These are phyloP conservation scores for Nomia melanderi DNA, from an alignment of 1,140 invertebrate genomes.

Conservation along the genomic window DNA sequence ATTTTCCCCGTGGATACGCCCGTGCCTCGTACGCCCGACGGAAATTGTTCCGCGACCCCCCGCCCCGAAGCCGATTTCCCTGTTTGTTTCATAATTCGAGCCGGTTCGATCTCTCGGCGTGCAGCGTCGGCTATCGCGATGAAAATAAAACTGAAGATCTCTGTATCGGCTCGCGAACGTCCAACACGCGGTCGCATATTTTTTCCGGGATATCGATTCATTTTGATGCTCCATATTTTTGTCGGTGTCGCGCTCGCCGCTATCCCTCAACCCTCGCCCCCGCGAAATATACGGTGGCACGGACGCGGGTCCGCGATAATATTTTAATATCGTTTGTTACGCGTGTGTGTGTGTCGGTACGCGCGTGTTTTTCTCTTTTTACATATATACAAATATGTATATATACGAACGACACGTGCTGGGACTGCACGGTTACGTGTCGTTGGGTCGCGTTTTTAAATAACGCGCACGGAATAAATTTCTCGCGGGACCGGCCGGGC, in stretches of 20 bases:
- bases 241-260: not conserved
- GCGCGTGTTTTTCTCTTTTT: not conserved
- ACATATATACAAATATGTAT: not conserved
- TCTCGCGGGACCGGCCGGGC: constrained; percentile 15
- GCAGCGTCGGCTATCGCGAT: not conserved
- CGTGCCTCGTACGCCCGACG: too few relatives aligned
- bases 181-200: not conserved
- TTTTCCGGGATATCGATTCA: not conserved
- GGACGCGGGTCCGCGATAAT: constrained; percentile 28
- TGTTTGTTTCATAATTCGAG: not conserved
- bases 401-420: not conserved
- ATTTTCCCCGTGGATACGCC: not conserved
- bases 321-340: constrained; percentile 46
- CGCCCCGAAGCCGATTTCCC: too few relatives aligned
- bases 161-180: too few relatives aligned
- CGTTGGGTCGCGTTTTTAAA: constrained; percentile 40
- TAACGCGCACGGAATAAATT: constrained; percentile 46
- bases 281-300: constrained; percentile 6
- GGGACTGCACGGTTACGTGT: constrained; percentile 14
- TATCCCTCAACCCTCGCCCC: too few relatives aligned
- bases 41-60: not conserved
- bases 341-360: too few relatives aligned
- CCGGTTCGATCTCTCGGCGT: not conserved
- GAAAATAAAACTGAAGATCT: not conserved
- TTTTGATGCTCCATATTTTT: constrained; percentile 13